These are phyloP conservation scores for Bombus affinis DNA, from an alignment of 1,140 invertebrate species.

Conservation along the genomic window DNA sequence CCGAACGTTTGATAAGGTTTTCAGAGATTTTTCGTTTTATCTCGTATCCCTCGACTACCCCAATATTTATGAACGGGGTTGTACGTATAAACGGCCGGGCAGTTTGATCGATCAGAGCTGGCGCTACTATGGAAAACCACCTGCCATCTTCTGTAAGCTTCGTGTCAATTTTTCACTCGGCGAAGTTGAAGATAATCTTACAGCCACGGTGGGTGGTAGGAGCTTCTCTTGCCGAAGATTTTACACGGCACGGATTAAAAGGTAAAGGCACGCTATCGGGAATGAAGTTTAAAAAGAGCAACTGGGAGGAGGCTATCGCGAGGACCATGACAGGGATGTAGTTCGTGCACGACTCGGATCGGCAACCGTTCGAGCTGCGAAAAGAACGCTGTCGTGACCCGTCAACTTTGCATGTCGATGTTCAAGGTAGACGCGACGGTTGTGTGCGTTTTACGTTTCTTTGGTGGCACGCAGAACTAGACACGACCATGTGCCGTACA, in stretches of 20 bases:
- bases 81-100: neutral
- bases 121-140: neutral
- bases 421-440: neutral
- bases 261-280: constrained; percentile 4
- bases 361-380: constrained; percentile 40
- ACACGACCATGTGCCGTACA: neutral
- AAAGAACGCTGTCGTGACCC: constrained; percentile 63
- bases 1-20: neutral
- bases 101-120: neutral
- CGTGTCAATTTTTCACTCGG: neutral
- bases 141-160: neutral
- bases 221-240: neutral
- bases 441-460: neutral
- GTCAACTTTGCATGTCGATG: constrained; percentile 58
- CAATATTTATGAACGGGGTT: neutral
- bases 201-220: neutral
- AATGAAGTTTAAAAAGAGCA: neutral
- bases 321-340: constrained; percentile 28
- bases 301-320: neutral
- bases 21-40: neutral
- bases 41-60: neutral
- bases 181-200: neutral
- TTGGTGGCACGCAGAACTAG: constrained; percentile 37
- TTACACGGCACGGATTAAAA: neutral
- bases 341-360: constrained; percentile 50